These are phyloP conservation scores for Torymus tubicola DNA, from an alignment of 2,888 invertebrate genomes.

Conservation along the genomic window DNA sequence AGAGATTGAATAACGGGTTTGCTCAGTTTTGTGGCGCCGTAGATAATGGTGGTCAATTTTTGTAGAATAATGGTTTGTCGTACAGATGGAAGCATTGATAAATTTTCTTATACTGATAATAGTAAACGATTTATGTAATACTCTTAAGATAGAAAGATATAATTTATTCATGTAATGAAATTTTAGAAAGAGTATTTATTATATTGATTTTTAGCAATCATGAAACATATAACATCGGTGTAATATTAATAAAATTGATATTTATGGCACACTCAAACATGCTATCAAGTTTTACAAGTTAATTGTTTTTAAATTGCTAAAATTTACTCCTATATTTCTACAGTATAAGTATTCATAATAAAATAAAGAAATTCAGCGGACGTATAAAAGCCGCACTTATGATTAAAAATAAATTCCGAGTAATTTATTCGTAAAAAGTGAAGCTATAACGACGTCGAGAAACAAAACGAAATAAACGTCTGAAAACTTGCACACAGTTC, in stretches of 20 bases:
- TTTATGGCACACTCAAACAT: conserved; percentile 4
- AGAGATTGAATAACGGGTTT: neutral
- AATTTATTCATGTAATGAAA: no score
- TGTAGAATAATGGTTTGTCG: conserved; percentile 10
- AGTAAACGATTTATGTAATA: no score
- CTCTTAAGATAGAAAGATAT: no score
- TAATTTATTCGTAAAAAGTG: conserved; percentile 18
- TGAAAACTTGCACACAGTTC: conserved; percentile 14
- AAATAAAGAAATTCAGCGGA: conserved; percentile 19
- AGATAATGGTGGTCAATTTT: neutral
- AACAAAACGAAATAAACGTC: conserved; percentile 10
- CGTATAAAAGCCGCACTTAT: conserved; percentile 24
- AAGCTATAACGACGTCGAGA: neutral
- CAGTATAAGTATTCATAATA: neutral
- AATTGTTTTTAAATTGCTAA: conserved; percentile 16
- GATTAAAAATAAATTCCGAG: conserved; percentile 27
- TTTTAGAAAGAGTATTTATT: neutral
- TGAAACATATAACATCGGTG: neutral
- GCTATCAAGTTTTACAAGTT: conserved; percentile 18
- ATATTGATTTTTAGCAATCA: neutral
- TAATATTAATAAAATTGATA: conserved; percentile 33
- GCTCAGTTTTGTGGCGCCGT: neutral
- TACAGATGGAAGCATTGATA: neutral
- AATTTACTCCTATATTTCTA: neutral
- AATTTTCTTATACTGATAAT: no score